These are phyloP conservation scores for Drosophila picticornis DNA, from an alignment of 2,888 invertebrate genomes.

Conservation along the genomic window DNA sequence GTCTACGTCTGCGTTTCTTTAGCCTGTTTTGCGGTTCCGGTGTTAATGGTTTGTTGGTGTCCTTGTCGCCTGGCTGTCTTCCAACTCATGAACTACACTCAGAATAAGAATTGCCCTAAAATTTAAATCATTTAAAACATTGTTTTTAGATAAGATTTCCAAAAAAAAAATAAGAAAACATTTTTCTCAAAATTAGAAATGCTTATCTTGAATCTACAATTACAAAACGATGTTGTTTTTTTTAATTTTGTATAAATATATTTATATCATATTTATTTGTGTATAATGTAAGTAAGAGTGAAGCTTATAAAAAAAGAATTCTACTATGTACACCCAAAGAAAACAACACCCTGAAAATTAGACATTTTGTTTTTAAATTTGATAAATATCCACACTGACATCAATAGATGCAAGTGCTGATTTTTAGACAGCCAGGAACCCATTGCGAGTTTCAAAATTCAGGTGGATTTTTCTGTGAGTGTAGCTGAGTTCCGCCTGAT, in stretches of 20 bases:
- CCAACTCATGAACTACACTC: background rate
- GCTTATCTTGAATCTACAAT: background rate
- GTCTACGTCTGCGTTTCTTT: slow-evolving; percentile 6
- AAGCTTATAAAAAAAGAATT: background rate
- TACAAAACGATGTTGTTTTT: background rate
- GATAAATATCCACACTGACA: background rate
- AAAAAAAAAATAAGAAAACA: background rate
- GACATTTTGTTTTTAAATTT: no score
- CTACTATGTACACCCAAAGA: no score
- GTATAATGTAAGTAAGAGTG: background rate
- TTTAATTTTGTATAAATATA: background rate
- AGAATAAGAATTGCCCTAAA: background rate
- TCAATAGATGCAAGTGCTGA: background rate
- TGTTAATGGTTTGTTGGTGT: slow-evolving; percentile 80
- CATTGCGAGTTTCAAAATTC: background rate
- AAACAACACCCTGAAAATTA: no score
- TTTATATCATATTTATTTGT: background rate
- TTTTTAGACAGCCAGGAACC: background rate
- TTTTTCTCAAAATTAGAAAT: background rate
- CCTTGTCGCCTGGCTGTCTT: slow-evolving; percentile 33
- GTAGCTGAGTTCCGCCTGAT: background rate
- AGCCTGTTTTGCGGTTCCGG: slow-evolving; percentile 66
- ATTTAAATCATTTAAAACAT: background rate
- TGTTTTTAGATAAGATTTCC: background rate
- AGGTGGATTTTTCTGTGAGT: background rate